Evolutionary conservation across 2,113 vertebrate genomes (phyloP).

Genomic region (Oceanites oceanicus): DNA sequence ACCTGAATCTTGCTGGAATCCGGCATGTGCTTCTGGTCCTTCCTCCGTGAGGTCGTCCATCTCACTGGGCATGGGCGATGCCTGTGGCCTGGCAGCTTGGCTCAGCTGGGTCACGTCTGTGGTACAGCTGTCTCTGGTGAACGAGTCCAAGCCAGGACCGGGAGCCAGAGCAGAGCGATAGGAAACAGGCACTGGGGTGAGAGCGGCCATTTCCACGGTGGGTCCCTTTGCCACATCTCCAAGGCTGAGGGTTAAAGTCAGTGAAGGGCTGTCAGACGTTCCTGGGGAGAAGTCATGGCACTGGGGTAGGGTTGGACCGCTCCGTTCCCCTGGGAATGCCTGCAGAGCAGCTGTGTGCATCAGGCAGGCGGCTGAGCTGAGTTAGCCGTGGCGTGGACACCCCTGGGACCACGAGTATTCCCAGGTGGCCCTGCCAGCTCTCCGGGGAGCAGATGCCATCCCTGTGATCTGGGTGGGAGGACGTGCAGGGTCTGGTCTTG

Average conservation of each 20-base stretch:
- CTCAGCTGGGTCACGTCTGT: fast-evolving
- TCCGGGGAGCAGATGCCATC: fast-evolving
- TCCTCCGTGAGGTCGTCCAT: neutral
- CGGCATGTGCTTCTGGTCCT: neutral
- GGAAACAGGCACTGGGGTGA: neutral
- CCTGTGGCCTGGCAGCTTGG: neutral
- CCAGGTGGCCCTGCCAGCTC: neutral
- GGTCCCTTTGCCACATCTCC: neutral
- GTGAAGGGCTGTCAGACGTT: neutral
- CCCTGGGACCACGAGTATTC: fast-evolving
- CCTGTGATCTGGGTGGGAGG: neutral
- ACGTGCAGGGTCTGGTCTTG: fast-evolving
- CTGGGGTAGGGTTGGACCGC: fast-evolving
- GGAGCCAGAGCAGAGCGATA: neutral
- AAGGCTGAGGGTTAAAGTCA: no score
- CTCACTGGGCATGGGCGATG: fast-evolving
- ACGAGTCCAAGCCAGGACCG: neutral
- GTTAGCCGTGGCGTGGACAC: fast-evolving
- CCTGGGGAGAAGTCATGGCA: fast-evolving
- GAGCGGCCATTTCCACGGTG: fast-evolving
- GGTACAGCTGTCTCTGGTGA: neutral
- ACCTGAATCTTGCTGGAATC: neutral
- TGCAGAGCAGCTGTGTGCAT: neutral
- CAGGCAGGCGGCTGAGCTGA: neutral
- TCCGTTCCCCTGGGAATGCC: neutral